Conservation (phyloP, 1,140 invertebrate genomes). For the Bombyx mandarina region DNA sequence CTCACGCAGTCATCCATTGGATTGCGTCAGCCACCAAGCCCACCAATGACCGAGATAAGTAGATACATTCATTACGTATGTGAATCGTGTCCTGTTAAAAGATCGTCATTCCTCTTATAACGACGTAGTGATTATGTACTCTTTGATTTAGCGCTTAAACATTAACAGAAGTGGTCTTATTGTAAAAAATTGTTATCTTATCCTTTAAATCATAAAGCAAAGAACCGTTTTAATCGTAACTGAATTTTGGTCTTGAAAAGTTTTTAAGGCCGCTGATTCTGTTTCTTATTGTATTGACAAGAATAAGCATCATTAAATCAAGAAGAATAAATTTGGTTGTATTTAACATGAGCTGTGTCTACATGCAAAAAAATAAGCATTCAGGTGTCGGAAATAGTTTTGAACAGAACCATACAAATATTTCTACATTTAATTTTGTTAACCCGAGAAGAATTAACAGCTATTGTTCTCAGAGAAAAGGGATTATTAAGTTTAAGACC, state of each 20-base stretch:
- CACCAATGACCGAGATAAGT: no score
- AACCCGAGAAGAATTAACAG: slow-evolving; percentile 28
- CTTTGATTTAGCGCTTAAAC: no score
- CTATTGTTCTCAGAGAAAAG: slow-evolving; percentile 33
- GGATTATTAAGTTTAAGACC: slow-evolving; percentile 47
- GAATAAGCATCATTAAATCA: slow-evolving; percentile 6
- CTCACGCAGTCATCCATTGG: no score
- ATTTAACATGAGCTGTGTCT: slow-evolving; percentile 47
- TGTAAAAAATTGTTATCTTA: no score
- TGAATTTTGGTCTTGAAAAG: slow-evolving; percentile 32
- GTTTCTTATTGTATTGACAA: slow-evolving; percentile 2
- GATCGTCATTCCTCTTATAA: no score
- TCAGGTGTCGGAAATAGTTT: slow-evolving; percentile 16
- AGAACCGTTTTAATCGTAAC: no score
- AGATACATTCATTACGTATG: no score
- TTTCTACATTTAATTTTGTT: slow-evolving; percentile 20
- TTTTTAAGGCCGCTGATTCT: slow-evolving; percentile 26
- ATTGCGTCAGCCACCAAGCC: no score
- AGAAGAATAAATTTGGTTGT: slow-evolving; percentile 5
- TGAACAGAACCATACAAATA: slow-evolving; percentile 7
- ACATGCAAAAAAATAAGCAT: slow-evolving; percentile 27
- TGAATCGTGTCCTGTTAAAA: no score
- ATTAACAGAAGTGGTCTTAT: no score
- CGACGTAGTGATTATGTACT: no score
- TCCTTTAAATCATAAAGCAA: no score